phyloP scores from a whole-genome alignment of 2,113 vertebrate genomes.

The Elgaria multicarinata region DNA sequence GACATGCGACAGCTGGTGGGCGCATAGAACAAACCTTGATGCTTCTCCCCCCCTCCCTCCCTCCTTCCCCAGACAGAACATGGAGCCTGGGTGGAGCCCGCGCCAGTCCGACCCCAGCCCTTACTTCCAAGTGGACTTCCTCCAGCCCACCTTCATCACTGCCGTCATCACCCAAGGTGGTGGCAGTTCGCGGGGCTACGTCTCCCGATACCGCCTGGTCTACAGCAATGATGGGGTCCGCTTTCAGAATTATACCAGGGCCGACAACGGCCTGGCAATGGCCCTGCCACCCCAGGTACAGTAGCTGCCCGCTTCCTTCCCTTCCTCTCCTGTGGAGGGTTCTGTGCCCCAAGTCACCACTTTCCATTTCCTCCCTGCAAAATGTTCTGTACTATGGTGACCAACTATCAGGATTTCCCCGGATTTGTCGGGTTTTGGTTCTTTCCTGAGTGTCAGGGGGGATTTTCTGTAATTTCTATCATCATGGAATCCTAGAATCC shows the following conservation, averaged over 20 bases:
- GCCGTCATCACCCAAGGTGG: conserved; percentile 83
- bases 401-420: too few species aligned
- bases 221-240: conserved; percentile 72
- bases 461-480: too few species aligned
- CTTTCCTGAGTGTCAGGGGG: too few species aligned
- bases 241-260: conserved; percentile 76
- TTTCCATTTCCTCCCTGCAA: too few species aligned
- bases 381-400: too few species aligned
- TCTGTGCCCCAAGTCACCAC: too few species aligned
- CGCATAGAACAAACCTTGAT: rapidly evolving
- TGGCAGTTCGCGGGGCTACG: conserved; percentile 74
- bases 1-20: too few species aligned
- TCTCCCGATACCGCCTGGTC: conserved; percentile 78
- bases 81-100: conserved; percentile 86
- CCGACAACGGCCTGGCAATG: conserved; percentile 6
- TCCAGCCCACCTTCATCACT: conserved; percentile 82
- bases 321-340: neutral
- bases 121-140: conserved; percentile 85
- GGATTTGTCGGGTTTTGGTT: too few species aligned
- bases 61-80: conserved; percentile 68
- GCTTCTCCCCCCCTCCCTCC: neutral
- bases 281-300: conserved; percentile 69
- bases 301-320: neutral
- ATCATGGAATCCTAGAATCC: too few species aligned
- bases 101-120: conserved; percentile 74